Conservation (phyloP, 2,797 vertebrate genomes). For the Ataeniobius toweri region DNA sequence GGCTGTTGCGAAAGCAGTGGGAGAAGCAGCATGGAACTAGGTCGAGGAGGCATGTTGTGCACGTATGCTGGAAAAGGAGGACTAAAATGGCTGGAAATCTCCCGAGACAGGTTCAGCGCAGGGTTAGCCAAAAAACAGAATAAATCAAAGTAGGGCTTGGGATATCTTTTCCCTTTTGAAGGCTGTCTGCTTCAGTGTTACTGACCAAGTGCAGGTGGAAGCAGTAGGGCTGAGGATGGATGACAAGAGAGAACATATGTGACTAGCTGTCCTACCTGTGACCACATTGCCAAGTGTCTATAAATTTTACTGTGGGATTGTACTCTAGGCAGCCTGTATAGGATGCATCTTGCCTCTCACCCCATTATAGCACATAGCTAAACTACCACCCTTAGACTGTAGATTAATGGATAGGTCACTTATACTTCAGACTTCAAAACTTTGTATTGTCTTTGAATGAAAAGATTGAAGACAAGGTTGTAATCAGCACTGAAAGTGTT, state of each 20-base stretch:
- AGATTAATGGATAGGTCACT: neutral
- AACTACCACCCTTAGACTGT: neutral
- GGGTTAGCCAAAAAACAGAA: conserved; percentile 96
- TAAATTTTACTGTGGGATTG: conserved; percentile 16
- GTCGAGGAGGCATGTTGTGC: conserved; percentile 71
- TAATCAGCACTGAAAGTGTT: no score
- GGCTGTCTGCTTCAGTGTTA: conserved; percentile 75
- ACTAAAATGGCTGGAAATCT: conserved; percentile 82
- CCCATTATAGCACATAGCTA: neutral
- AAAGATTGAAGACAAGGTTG: neutral
- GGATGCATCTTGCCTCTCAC: neutral
- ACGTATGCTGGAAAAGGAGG: conserved; percentile 69
- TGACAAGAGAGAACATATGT: conserved; percentile 53
- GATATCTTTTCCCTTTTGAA: conserved; percentile 57
- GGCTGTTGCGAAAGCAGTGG: conserved; percentile 72
- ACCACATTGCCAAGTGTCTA: conserved; percentile 57
- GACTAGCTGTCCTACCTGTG: conserved; percentile 55
- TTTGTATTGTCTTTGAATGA: neutral
- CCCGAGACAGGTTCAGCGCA: conserved; percentile 91
- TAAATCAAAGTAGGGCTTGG: conserved; percentile 86
- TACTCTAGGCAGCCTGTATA: neutral
- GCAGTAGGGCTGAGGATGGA: conserved; percentile 41
- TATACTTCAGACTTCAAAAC: neutral
- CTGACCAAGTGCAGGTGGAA: conserved; percentile 85
- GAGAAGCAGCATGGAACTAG: conserved; percentile 70